phyloP scores from a whole-genome alignment of 2,113 vertebrate species.

The Clarias batrachus region DNA sequence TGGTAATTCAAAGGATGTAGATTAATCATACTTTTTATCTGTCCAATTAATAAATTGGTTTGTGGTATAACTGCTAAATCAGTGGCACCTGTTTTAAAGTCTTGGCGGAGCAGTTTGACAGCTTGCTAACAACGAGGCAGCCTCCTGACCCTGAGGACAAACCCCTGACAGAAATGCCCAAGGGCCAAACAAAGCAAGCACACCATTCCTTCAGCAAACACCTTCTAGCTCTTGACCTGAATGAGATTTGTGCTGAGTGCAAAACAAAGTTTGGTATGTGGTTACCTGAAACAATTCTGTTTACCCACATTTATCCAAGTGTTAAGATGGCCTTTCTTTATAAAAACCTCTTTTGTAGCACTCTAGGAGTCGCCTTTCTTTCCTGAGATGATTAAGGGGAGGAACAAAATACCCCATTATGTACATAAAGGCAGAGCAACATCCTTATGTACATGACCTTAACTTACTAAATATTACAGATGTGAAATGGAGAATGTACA shows the following conservation, averaged over 20 bases:
- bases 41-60: slow-evolving; percentile 24
- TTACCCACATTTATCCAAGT: slow-evolving; percentile 44
- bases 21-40: slow-evolving; percentile 12
- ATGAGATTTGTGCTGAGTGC: slow-evolving; percentile 44
- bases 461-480: slow-evolving; percentile 38
- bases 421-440: slow-evolving; percentile 44
- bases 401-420: slow-evolving; percentile 38
- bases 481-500: slow-evolving; percentile 22
- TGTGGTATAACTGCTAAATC: slow-evolving; percentile 32
- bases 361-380: slow-evolving; percentile 48
- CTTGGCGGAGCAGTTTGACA: slow-evolving; percentile 52
- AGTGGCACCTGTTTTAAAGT: slow-evolving; percentile 44
- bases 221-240: slow-evolving; percentile 52
- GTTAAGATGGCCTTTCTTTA: slow-evolving; percentile 41
- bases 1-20: neutral
- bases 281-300: slow-evolving; percentile 42
- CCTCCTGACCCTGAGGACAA: slow-evolving; percentile 51
- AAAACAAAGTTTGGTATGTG: slow-evolving; percentile 50
- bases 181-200: slow-evolving; percentile 52
- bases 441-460: slow-evolving; percentile 36
- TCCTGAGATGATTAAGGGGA: slow-evolving; percentile 39
- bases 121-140: slow-evolving; percentile 55
- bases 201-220: slow-evolving; percentile 46
- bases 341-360: slow-evolving; percentile 34
- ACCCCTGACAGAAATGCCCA: slow-evolving; percentile 46